phyloP scores from a whole-genome alignment of 2,113 vertebrate species.

The Serinus canaria region DNA sequence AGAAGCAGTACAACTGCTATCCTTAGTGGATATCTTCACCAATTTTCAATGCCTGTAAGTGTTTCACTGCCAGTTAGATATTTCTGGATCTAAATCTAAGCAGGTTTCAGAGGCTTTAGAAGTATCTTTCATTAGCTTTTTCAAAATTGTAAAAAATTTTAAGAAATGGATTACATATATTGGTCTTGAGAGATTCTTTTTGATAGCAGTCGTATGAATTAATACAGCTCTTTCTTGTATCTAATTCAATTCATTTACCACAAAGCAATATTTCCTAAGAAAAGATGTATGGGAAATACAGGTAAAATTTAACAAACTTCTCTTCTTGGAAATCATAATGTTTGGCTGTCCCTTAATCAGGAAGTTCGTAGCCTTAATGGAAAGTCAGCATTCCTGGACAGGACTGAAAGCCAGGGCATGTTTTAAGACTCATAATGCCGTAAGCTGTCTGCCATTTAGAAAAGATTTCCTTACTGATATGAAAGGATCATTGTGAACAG shows the following conservation, averaged over 20 bases:
- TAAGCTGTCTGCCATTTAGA: constrained; percentile 20
- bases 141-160: neutral
- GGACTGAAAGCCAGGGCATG: neutral
- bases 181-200: neutral
- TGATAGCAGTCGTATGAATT: neutral
- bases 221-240: neutral
- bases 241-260: neutral
- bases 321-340: neutral
- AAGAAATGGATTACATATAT: neutral
- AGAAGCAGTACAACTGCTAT: neutral
- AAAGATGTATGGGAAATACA: neutral
- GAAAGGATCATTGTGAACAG: constrained; percentile 26
- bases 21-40: neutral
- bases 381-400: constrained; percentile 15
- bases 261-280: neutral
- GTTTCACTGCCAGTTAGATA: neutral
- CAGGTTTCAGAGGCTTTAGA: neutral
- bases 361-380: neutral
- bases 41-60: neutral
- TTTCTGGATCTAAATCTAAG: neutral
- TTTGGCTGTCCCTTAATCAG: neutral
- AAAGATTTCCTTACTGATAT: constrained; percentile 18
- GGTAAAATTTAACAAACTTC: neutral
- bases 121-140: neutral
- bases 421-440: neutral